Base-by-base conservation (phyloP, 2,888 invertebrate species). In the Lydus trimaculatus region DNA sequence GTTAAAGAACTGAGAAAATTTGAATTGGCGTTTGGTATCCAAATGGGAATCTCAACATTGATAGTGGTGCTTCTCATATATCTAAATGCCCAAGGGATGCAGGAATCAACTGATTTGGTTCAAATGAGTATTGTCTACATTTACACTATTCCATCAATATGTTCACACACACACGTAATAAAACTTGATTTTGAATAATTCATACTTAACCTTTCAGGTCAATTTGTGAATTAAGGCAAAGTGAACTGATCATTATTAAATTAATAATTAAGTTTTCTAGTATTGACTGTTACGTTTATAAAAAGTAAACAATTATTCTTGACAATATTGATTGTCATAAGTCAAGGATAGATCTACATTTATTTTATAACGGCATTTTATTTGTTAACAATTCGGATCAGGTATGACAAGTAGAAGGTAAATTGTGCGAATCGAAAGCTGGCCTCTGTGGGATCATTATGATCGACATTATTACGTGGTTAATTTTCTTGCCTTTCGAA, bases 401-500 rank as follows among this genome's bases (percentile, higher is more conserved):
- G 76, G 76, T 75, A 71, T 73, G 73, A 75, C 70, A 71, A 71
- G 70, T 72, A 72, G 73, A 72, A 73, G 72, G 71, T 71, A 76
- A 77, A 77, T 77, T 73, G 76, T 73, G 67, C 66, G 72, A 73
- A 70, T 70, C 75, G 65, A 65, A 75, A 69, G 75, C 74, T 73
- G 72, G 72, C 65, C 76, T 74, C 78, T 23, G 59, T 64, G 71
- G 77, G 71, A 76, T 74, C 76, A 78, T 78, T 77, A 78, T 75
- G 77, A 76, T 75, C 75, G 76, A 76, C 75, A 76, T 77, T 76
- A 76, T 76, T 74, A 78, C 77, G 77, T 76, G 76, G 77, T 75
- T 76, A 78, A 77, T 77, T 78, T 76, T 73, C 77, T 74, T 76
- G 75, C 64, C 61, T 69, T 67, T 63, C 73, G 67, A 69, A 64